phyloP scores from a whole-genome alignment of 2,113 vertebrate genomes.

The Callipepla californica region DNA sequence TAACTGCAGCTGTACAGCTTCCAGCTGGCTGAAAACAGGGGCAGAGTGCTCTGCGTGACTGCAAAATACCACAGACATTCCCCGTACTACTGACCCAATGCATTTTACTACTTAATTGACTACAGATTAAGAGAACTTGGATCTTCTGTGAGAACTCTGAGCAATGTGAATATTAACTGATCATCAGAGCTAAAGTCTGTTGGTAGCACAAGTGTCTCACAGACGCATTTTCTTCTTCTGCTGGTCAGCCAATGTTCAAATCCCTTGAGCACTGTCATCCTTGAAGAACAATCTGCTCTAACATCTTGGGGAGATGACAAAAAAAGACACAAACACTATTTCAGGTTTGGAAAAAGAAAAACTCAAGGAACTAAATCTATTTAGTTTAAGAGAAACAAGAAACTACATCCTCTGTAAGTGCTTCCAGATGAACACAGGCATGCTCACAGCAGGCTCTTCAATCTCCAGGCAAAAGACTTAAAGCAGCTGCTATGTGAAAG shows the following conservation, averaged over 20 bases:
- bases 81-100: not conserved
- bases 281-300: not conserved
- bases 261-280: too few species aligned
- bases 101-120: not conserved
- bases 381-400: not conserved
- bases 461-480: not conserved
- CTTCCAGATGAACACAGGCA: not conserved
- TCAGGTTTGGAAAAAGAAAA: not conserved
- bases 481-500: not conserved
- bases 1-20: not conserved
- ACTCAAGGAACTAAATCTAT: not conserved
- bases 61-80: not conserved
- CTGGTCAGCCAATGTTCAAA: too few species aligned
- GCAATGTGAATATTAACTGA: not conserved
- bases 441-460: not conserved
- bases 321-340: not conserved
- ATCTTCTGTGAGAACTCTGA: not conserved
- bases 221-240: too few species aligned
- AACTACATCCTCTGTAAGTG: not conserved
- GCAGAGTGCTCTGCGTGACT: not conserved
- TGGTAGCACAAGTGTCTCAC: too few species aligned
- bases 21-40: not conserved
- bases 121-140: not conserved
- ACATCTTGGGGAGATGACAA: not conserved
- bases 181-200: not conserved